Evolutionary conservation across 2,888 invertebrate genomes (phyloP), one percentile per base, ranked within the genome.

Genomic region (Euzetes globulus): DNA sequence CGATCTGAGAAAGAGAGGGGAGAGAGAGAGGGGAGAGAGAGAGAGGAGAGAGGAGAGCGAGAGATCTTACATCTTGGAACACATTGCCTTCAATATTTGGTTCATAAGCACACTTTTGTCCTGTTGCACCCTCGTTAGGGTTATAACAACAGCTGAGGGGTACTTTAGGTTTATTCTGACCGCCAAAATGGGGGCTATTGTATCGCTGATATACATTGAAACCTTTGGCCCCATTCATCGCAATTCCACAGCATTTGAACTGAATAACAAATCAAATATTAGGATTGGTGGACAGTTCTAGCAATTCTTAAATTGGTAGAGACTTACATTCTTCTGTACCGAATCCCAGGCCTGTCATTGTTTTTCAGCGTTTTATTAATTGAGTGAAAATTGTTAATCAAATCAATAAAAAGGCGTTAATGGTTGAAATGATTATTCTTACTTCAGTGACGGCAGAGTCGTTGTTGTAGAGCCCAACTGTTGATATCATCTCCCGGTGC

Each of bases 341-440:
- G 89, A 88, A 81, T 94, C 92, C 94, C 94, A 95, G 0, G 94
- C 89, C 74, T 74, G 50, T 37, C 27, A 58, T 58, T 6, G 55
- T n/a, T n/a, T 3, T 5, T 27, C 1, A 58, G 5, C 6, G 27
- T 27, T 55, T 55, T 17, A 22, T 22, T 55, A 19, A 55, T 25
- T 4, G 25, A 55, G 4, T 19, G 25, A 55, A 22, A 55, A 17
- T n/a, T n/a, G n/a, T 9, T 6, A 22, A 19, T 19, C 19, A 22
- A 55, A 22, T 55, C 3, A 55, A 71, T 27, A 72, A 6, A 15
- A n/a, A 11, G 19, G 17, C 7, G 33, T 15, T 15, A 72, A 25
- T 25, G 70, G 17, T n/a, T 15, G 5, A 71, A 27, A 17, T 71
- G 9, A 58, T 13, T 25, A 41, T 1, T 17, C 71, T 68, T 58